Evolutionary conservation across 2,113 vertebrate species (phyloP).

Genomic region (Isurus oxyrinchus): DNA sequence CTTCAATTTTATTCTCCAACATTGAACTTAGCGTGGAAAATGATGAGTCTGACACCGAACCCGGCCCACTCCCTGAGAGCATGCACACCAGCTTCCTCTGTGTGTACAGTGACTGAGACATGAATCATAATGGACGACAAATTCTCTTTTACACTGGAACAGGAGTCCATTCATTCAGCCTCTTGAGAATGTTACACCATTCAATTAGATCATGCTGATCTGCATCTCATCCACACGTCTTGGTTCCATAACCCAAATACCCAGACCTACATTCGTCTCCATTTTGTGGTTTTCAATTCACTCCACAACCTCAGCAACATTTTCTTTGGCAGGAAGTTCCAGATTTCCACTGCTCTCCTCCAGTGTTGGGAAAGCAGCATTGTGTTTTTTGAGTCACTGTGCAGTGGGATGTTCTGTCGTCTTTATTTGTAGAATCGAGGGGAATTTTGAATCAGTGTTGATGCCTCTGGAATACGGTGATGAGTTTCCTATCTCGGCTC

Average conservation of each 20-base stretch:
- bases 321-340: background rate
- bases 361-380: background rate
- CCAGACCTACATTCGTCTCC: too few relatives aligned
- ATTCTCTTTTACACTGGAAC: background rate
- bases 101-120: background rate
- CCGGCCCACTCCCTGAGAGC: background rate
- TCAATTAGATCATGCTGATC: background rate
- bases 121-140: background rate
- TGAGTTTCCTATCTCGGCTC: background rate
- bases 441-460: background rate
- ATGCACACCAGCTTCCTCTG: background rate
- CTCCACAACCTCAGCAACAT: too few relatives aligned
- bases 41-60: background rate
- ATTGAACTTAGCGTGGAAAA: background rate
- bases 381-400: background rate
- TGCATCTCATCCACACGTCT: background rate
- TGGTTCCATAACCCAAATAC: background rate
- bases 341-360: background rate
- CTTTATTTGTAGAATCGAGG: background rate
- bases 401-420: background rate
- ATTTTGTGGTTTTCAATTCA: background rate
- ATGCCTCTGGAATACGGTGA: background rate
- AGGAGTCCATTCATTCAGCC: background rate
- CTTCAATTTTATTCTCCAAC: background rate
- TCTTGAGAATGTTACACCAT: background rate